Base-by-base conservation (phyloP, 2,113 vertebrate genomes). In the Phyllostomus hastatus region DNA sequence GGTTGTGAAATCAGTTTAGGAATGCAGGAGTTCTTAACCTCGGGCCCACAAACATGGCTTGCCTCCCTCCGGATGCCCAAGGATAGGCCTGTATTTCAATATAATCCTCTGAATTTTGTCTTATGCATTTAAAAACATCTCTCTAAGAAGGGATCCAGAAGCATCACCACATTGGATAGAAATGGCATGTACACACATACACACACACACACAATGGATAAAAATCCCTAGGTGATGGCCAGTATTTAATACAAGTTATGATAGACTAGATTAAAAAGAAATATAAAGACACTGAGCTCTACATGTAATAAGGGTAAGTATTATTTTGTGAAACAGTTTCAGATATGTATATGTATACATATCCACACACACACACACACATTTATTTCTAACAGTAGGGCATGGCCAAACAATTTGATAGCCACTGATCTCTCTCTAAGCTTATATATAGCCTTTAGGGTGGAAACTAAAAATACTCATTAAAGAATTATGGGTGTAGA, bases 331-430 rank as follows among this genome's bases (percentile, higher is more conserved):
- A 90, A 95, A 85, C 22, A 72, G 48, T 88, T 88, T 82, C 24
- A 95, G 43, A 59, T 48, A 2, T 28, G 9, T 20, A 10, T 9
- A 11, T 19, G 16, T 50, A 10, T 67, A n/a, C 31, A 7, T 66
- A 38, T 67, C 48, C 87, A 52, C 28, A 17, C 19, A n/a, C 43
- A 48, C 48, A n/a, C n/a, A 48, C 1, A 35, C 2, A 64, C 67
- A 35, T 97, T 95, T 94, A 88, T 96, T 97, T 88, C 57, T 83
- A 52, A 79, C 12, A 48, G 20, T 72, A 79, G 35, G 81, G 17
- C 15, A 92, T 88, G 46, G n/a, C 61, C 5, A 59, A 80, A 84
- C 88, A 50, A 54, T 41, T 46, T 41, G n/a, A n/a, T 35, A 67
- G 17, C 1, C 26, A 48, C 14, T 88, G 3, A 76, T 81, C 43